Evolutionary conservation across 23 tunicate genomes (phyloP), one percentile per base, ranked within the genome.

Genomic region (Styela clava): DNA sequence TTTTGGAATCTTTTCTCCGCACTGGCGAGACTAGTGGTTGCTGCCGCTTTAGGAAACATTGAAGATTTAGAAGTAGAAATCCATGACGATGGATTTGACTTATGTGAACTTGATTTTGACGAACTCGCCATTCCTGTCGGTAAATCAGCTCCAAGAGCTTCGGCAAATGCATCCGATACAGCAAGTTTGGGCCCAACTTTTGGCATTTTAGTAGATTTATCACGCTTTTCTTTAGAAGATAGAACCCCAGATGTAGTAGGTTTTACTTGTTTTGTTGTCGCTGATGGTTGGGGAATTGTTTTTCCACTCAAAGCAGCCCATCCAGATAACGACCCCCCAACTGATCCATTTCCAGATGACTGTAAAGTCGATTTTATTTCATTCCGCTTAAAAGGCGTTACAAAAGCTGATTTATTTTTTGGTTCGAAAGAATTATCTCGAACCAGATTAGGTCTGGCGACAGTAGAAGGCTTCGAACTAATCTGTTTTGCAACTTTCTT

Each of bases 271-370:
- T 81, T 74, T 16, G 63, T 7, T 5, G 74, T 25, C 37, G 73
- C 82, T 34, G 69, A 44, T 9, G 44, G 34, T 2, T 72, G 28
- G 9, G 73, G 29, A 25, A 64, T 56, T 2, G 86, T 74, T 82
- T 90, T 90, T 29, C 89, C 85, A 35, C 96, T 85, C 22, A 90
- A 78, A 0, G 89, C 84, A 1, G 96, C 96, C 96, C 96, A 90
- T 0, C 96, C 96, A 69, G 85, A 81, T 79, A 90, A 22, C 18
- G 96, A 87, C 35, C 76, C 86, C 20, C 81, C 84, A 24, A 64
- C n/a, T 25, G 56, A 22, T 33, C 74, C 77, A 74, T 61, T 79
- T 31, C 62, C 61, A 68, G 78, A 35, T 51, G 68, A 44, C 31
- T 30, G 87, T 2, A 64, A 64, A 16, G 81, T 23, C 64, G 64